Base-by-base conservation (phyloP, 1,140 invertebrate genomes). In the Scaptomyza montana region DNA sequence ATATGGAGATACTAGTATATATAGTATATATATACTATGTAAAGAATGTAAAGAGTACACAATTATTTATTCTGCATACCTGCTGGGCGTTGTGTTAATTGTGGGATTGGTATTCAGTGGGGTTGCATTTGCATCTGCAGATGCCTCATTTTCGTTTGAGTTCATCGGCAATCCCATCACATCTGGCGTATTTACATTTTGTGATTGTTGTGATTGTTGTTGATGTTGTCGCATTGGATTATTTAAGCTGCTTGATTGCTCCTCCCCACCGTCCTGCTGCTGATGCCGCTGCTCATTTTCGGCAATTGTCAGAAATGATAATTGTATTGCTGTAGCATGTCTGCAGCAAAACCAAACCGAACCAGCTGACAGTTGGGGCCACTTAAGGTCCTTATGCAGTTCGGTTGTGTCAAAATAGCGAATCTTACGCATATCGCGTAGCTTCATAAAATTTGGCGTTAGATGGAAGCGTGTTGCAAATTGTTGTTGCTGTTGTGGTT, bases 111-210 rank as follows among this genome's bases (percentile, higher is more conserved):
- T 47, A 10, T 3, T 51, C 9, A 54, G 5, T 13, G 64, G 47
- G 0, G 60, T 59, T 30, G 49, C 39, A 36, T 13, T 46, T 7
- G 21, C 25, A n/a, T 36, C 36, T 1, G 43, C 46, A 4, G 46
- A 41, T 33, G 33, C 33, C 9, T 56, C 74, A 8, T 47, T 63
- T 2, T 71, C 49, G 8, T 36, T 51, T 16, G 28, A 9, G 41
- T 50, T 19, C 28, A 54, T 7, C 49, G 21, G 5, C 46, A 75
- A 47, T 9, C 45, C 46, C 5, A 39, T 49, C 12, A 57, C 56
- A 3, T 62, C 68, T 7, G 51, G 70, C 3, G 61, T 68, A 7
- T 55, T 33, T 30, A 50, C 41, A 25, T 47, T 65, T 16, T 64
- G 55, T 1, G 78, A 73, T 7, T 45, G 50, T 7, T 43, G 16